Percentiles rank a stretch among this genome's conserved stretches.
phyloP scores from a whole-genome alignment of 1,140 invertebrate species.

The Centruroides sculpturatus region DNA sequence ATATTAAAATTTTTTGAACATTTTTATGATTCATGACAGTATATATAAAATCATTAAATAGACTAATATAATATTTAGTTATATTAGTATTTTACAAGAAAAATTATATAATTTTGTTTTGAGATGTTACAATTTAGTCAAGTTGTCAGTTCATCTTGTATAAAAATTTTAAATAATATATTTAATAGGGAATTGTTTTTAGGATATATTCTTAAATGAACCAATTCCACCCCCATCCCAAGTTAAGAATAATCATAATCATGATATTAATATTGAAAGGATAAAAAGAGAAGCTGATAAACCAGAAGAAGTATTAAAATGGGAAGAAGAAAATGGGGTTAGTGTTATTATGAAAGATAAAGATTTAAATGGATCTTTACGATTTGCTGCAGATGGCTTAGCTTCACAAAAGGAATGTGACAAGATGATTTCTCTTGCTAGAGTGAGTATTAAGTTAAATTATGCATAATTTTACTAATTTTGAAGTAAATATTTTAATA shows the following conservation, averaged over 20 bases:
- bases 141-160: too few species aligned
- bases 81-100: too few species aligned
- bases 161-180: too few species aligned
- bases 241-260: background rate
- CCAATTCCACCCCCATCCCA: background rate
- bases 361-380: constrained; percentile 25
- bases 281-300: constrained; percentile 14
- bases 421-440: constrained; percentile 33
- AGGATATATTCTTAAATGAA: background rate
- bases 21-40: too few species aligned
- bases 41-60: too few species aligned
- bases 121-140: too few species aligned
- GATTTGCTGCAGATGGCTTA: constrained; percentile 35
- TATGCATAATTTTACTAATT: too few species aligned
- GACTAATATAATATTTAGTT: too few species aligned
- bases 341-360: constrained; percentile 15
- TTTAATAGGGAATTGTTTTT: too few species aligned
- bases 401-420: constrained; percentile 35
- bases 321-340: constrained; percentile 19
- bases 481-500: too few species aligned
- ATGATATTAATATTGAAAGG: background rate
- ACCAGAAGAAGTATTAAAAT: background rate
- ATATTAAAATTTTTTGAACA: too few species aligned
- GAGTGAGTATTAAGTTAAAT: constrained; percentile 25
- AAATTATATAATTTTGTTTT: too few species aligned